Evolutionary conservation across 2,888 invertebrate genomes (phyloP).

Genomic region (Himalopsyche anomala): DNA sequence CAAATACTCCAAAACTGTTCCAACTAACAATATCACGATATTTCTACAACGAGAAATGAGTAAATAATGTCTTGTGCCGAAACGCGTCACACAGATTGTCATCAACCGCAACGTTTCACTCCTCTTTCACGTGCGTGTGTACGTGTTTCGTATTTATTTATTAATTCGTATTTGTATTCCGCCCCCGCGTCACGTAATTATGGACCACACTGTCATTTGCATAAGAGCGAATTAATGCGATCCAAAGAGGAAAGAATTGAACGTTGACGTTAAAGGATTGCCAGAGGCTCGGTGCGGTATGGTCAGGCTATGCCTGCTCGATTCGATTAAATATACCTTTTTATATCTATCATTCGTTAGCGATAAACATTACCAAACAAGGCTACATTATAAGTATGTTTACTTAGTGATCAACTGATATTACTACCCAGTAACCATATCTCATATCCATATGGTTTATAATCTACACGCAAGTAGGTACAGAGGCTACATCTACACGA

Average conservation of each 20-base stretch:
- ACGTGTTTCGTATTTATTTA: constrained; percentile 42
- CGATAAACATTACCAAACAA: too few relatives aligned
- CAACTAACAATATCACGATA: constrained; percentile 5
- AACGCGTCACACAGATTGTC: constrained; percentile 29
- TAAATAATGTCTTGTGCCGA: constrained; percentile 12
- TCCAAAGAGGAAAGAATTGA: constrained; percentile 40
- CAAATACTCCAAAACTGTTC: neutral
- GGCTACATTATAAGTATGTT: too few relatives aligned
- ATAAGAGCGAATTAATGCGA: constrained; percentile 42
- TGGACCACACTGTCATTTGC: constrained; percentile 42
- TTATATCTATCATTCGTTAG: neutral
- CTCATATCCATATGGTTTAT: too few relatives aligned
- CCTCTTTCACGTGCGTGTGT: constrained; percentile 37
- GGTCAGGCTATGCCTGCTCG: neutral
- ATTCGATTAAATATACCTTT: neutral
- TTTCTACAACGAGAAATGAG: neutral
- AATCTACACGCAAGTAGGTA: too few relatives aligned
- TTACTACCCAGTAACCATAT: too few relatives aligned
- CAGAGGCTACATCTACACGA: too few relatives aligned
- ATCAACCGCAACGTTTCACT: constrained; percentile 29
- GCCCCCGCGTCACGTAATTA: constrained; percentile 41
- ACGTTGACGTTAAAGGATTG: constrained; percentile 20
- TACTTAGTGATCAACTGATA: too few relatives aligned
- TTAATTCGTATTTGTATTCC: constrained; percentile 42
- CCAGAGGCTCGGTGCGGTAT: constrained; percentile 12